Conservation (phyloP, 2,797 vertebrate species). For the Enteromius fasciolatus region DNA sequence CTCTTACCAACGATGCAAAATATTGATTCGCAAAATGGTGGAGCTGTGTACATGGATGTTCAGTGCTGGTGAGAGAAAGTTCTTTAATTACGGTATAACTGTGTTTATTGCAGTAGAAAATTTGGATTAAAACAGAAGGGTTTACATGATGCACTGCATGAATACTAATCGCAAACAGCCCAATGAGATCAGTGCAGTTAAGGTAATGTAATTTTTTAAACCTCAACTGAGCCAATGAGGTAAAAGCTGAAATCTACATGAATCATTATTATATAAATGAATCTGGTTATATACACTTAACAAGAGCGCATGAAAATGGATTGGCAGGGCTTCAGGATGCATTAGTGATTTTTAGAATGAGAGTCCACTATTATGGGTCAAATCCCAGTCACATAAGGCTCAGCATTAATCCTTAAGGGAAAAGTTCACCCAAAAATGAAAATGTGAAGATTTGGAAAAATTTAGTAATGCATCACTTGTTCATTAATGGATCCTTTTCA, state of each 20-base stretch:
- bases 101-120: neutral
- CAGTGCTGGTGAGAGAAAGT: neutral
- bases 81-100: neutral
- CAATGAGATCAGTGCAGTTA: neutral
- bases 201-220: neutral
- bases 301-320: neutral
- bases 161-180: neutral
- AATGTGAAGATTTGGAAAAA: neutral
- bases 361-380: neutral
- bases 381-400: neutral
- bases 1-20: neutral
- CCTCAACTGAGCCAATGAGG: neutral
- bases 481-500: neutral
- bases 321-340: neutral
- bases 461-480: neutral
- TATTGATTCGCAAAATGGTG: neutral
- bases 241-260: slow-evolving; percentile 21
- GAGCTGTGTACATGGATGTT: slow-evolving; percentile 8
- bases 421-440: neutral
- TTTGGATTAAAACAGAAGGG: neutral
- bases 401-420: slow-evolving; percentile 1
- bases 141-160: neutral
- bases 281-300: neutral
- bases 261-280: neutral
- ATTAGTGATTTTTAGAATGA: neutral